Evolutionary conservation across 2,888 invertebrate genomes (phyloP).

Genomic region (Drosophila quinaria): DNA sequence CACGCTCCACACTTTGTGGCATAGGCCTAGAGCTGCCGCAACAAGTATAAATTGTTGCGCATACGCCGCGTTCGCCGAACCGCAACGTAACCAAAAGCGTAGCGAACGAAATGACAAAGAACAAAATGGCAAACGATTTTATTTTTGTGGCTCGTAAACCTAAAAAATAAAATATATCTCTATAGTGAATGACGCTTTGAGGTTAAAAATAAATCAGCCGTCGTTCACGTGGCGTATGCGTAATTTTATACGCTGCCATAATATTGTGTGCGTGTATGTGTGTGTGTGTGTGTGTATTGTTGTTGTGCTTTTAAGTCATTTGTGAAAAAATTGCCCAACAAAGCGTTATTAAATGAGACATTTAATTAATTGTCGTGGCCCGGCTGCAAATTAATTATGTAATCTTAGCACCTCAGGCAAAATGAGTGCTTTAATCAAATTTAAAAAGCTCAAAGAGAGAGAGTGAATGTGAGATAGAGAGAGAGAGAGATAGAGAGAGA

Average conservation of each 20-base stretch:
- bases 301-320: slow-evolving; percentile 70
- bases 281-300: slow-evolving; percentile 25
- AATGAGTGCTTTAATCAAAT: slow-evolving; percentile 68
- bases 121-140: slow-evolving; percentile 40
- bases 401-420: slow-evolving; percentile 78
- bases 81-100: background rate
- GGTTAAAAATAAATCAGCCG: slow-evolving; percentile 77
- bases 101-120: slow-evolving; percentile 13
- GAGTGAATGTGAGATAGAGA: background rate
- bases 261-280: slow-evolving; percentile 15
- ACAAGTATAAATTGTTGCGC: slow-evolving; percentile 80
- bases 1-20: slow-evolving; percentile 37
- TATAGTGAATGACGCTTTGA: slow-evolving; percentile 76
- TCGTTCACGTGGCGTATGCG: slow-evolving; percentile 63
- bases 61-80: slow-evolving; percentile 66
- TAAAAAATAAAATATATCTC: slow-evolving; percentile 46
- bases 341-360: slow-evolving; percentile 82
- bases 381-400: slow-evolving; percentile 79
- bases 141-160: slow-evolving; percentile 68
- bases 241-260: slow-evolving; percentile 48
- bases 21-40: slow-evolving; percentile 48
- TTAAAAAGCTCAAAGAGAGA: slow-evolving; percentile 47
- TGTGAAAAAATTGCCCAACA: slow-evolving; percentile 76
- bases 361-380: slow-evolving; percentile 78
- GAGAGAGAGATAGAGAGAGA: background rate